Percentiles rank a stretch among this genome's conserved stretches.
These are phyloP conservation scores for Smittia sp. DNA, from an alignment of 2,888 invertebrate species.

Conservation along the genomic window DNA sequence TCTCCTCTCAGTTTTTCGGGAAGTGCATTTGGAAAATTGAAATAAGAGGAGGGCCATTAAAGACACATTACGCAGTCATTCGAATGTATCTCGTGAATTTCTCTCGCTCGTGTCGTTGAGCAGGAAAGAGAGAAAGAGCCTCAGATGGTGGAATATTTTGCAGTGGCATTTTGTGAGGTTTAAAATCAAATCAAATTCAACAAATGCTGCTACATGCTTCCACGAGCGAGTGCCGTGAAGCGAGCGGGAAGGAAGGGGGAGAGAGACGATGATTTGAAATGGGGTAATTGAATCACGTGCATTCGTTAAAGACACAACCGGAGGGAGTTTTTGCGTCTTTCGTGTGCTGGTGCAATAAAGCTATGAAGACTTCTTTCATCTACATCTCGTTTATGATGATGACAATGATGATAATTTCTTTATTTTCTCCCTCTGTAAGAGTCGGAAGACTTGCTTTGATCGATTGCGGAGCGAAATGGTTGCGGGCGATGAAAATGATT, in stretches of 20 bases:
- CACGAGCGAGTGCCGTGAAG: not conserved
- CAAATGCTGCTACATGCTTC: constrained; percentile 3
- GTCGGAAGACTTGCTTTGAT: not conserved
- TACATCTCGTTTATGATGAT: constrained; percentile 15
- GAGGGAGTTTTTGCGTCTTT: constrained; percentile 7
- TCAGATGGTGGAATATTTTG: too few relatives aligned
- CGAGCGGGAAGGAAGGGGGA: not conserved
- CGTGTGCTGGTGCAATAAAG: constrained; percentile 24
- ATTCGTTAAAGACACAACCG: constrained; percentile 17
- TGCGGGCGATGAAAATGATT: not conserved
- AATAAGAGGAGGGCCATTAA: constrained; percentile 14
- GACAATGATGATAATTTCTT: constrained; percentile 25
- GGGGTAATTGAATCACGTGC: constrained; percentile 38
- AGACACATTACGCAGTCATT: constrained; percentile 7
- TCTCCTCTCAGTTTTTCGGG: not conserved
- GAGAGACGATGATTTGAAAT: not conserved
- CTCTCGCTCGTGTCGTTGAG: not conserved
- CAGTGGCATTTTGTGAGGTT: too few relatives aligned
- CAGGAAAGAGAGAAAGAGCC: not conserved
- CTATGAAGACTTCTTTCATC: constrained; percentile 23
- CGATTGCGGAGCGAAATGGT: not conserved
- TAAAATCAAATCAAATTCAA: constrained; percentile 3
- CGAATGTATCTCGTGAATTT: not conserved
- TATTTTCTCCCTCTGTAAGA: not conserved
- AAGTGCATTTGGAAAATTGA: constrained; percentile 32